phyloP scores from a whole-genome alignment of 2,113 vertebrate species.

The Oncorhynchus kisutch region DNA sequence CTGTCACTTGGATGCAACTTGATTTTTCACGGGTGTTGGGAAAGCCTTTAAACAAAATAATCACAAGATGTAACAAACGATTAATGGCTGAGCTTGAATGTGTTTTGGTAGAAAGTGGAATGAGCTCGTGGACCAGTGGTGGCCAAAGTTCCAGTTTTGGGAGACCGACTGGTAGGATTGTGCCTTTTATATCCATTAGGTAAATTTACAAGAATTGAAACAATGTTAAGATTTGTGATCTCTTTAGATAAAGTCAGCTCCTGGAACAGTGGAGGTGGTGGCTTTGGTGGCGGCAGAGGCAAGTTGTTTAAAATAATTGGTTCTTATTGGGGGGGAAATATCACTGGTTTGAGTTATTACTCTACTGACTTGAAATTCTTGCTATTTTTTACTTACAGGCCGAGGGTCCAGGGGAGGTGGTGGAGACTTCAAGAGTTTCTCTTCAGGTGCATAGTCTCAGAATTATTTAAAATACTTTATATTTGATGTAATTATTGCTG shows the following conservation, averaged over 20 bases:
- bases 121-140: too few relatives aligned
- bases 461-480: not conserved
- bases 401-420: constrained; percentile 16
- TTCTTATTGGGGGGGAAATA: not conserved
- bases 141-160: too few relatives aligned
- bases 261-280: constrained; percentile 8
- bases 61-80: too few relatives aligned
- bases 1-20: not conserved
- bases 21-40: not conserved
- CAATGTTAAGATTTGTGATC: not conserved
- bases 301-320: not conserved
- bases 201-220: too few relatives aligned
- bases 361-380: not conserved
- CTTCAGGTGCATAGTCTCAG: constrained; percentile 14
- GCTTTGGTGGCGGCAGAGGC: constrained; percentile 1
- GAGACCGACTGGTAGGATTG: not conserved
- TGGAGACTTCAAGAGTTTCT: constrained; percentile 36
- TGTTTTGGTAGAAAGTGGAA: too few relatives aligned
- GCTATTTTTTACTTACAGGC: constrained; percentile 10
- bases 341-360: not conserved
- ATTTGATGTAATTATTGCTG: not conserved
- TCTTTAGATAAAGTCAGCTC: not conserved
- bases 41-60: too few relatives aligned
- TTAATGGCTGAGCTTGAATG: too few relatives aligned
- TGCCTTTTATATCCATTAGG: not conserved